Percentiles rank a stretch among this genome's conserved stretches.
Evolutionary conservation across 2,888 invertebrate species (phyloP).

Genomic region (Leistus spinibarbis): DNA sequence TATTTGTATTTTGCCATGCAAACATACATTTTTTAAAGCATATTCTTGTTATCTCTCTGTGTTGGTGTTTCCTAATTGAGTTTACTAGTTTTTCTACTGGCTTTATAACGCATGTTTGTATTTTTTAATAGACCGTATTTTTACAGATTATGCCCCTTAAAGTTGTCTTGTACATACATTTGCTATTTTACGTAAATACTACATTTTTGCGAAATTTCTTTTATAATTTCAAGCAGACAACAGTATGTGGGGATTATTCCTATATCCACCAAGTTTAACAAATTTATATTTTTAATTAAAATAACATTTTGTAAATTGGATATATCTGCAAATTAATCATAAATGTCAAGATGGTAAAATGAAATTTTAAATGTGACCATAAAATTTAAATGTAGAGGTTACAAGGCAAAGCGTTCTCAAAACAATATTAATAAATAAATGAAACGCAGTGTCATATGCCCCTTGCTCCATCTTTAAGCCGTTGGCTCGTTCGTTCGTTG

Average conservation of each 20-base stretch:
- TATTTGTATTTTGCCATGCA: neutral
- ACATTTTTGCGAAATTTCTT: too few species aligned
- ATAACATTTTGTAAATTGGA: neutral
- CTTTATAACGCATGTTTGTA: neutral
- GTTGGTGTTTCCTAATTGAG: neutral
- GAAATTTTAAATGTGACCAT: neutral
- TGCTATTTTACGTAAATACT: too few species aligned
- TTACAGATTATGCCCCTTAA: neutral
- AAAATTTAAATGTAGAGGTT: neutral
- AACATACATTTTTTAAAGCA: neutral
- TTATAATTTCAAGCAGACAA: too few species aligned
- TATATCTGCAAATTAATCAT: neutral
- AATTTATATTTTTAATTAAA: too few species aligned
- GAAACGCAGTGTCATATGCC: neutral
- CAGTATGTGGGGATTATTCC: too few species aligned
- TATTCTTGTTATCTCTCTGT: neutral
- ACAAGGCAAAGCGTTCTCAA: neutral
- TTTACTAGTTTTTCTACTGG: neutral
- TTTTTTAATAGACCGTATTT: neutral
- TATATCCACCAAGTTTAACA: too few species aligned
- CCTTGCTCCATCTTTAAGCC: neutral
- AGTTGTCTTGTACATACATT: neutral
- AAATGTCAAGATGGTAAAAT: neutral
- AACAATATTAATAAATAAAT: neutral
- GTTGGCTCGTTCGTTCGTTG: constrained; percentile 8